Evolutionary conservation across 2,888 invertebrate species (phyloP).

Genomic region (Pimpla rufipes): DNA sequence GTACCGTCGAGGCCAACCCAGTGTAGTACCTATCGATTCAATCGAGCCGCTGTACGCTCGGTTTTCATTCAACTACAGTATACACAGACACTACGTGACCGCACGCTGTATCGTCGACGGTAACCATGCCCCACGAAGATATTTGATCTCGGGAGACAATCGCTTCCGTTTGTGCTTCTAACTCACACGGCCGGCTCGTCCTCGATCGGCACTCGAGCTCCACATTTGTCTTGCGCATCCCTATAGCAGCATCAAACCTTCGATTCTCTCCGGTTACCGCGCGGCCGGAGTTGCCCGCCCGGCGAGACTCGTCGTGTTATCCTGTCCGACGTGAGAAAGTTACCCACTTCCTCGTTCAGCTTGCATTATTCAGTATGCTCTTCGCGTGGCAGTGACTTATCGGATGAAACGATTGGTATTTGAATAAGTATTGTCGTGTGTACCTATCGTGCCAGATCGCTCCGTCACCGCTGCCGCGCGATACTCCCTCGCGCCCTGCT

Average conservation of each 20-base stretch:
- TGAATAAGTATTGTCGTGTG: conserved; percentile 73
- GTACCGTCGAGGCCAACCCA: too few relatives aligned
- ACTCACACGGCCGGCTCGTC: conserved; percentile 19
- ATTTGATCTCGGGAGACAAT: conserved; percentile 66
- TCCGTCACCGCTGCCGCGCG: conserved; percentile 25
- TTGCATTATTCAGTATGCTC: conserved; percentile 77
- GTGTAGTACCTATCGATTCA: conserved; percentile 38
- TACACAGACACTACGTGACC: conserved; percentile 42
- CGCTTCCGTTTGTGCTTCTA: conserved; percentile 46
- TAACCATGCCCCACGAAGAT: conserved; percentile 47
- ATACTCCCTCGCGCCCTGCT: conserved; percentile 14
- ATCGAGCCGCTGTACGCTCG: conserved; percentile 40
- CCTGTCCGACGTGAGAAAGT: conserved; percentile 63
- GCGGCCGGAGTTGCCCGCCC: background rate
- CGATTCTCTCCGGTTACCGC: conserved; percentile 52
- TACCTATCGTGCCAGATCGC: conserved; percentile 45
- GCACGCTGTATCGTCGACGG: conserved; percentile 34
- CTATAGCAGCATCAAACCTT: conserved; percentile 13
- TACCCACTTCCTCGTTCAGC: conserved; percentile 56
- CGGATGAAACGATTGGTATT: conserved; percentile 77
- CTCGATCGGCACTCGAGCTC: conserved; percentile 2
- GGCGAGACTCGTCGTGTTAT: conserved; percentile 51
- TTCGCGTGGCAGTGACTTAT: conserved; percentile 76
- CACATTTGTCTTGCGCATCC: conserved; percentile 55
- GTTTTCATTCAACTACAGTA: conserved; percentile 40